Percentiles rank a stretch among this genome's conserved stretches.
Conservation (phyloP, 2,113 vertebrate species). For the Microtus richardsoni region DNA sequence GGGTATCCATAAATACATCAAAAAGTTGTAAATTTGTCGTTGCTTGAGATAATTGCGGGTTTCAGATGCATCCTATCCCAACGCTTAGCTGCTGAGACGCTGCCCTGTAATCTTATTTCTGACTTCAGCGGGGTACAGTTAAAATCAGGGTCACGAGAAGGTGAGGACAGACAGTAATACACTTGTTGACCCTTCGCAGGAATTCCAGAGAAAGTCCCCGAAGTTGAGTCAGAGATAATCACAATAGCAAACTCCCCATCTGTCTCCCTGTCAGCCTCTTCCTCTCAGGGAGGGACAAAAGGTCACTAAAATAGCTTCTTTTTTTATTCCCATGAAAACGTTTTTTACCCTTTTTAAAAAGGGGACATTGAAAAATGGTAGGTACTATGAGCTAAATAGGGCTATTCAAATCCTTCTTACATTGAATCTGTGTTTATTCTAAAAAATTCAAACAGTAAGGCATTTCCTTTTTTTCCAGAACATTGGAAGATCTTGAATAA, state of each 20-base stretch:
- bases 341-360: slow-evolving; percentile 75
- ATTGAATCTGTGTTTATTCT: slow-evolving; percentile 27
- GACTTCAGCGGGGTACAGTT: slow-evolving; percentile 90
- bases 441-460: slow-evolving; percentile 4
- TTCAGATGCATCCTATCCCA: slow-evolving; percentile 22
- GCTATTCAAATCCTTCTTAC: slow-evolving; percentile 57
- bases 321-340: slow-evolving; percentile 85
- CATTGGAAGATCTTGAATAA: background rate
- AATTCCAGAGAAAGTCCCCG: slow-evolving; percentile 98
- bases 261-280: slow-evolving; percentile 99
- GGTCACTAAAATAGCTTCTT: slow-evolving; percentile 95
- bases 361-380: slow-evolving; percentile 83
- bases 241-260: slow-evolving; percentile 99
- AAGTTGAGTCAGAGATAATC: slow-evolving; percentile 98
- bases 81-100: background rate
- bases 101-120: slow-evolving; percentile 77
- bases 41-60: slow-evolving; percentile 12
- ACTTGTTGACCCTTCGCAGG: slow-evolving; percentile 92
- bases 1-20: background rate
- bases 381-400: slow-evolving; percentile 87
- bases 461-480: background rate
- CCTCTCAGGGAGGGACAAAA: slow-evolving; percentile 93
- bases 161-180: slow-evolving; percentile 90
- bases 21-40: slow-evolving; percentile 40
- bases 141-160: slow-evolving; percentile 90